A percentile compares a stretch with the other conserved stretches of the same genome.
Evolutionary conservation across 2,797 vertebrate genomes (phyloP).

Genomic region (Phoxinus dragarum): DNA sequence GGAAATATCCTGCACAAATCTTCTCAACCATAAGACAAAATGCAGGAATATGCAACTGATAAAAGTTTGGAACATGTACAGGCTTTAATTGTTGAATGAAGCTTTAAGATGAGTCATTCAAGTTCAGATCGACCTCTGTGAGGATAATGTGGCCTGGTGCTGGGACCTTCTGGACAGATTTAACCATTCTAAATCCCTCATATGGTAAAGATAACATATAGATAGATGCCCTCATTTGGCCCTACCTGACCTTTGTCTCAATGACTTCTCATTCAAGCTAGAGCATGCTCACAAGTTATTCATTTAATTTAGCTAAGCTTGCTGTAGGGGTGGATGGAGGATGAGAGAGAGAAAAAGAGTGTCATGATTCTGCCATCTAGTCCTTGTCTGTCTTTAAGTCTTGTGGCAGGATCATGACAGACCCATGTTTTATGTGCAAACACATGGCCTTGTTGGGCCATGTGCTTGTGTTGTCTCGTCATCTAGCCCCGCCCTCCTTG

Average conservation of each 20-base stretch:
- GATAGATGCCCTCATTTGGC: constrained; percentile 13
- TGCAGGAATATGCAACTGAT: constrained; percentile 2
- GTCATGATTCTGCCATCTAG: too few species aligned
- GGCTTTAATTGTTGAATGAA: background rate
- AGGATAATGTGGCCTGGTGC: constrained; percentile 65
- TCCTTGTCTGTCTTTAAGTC: too few species aligned
- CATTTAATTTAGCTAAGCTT: background rate
- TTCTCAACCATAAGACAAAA: constrained; percentile 2
- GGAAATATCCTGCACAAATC: constrained; percentile 15
- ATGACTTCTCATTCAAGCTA: constrained; percentile 5
- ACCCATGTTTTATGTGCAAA: too few species aligned
- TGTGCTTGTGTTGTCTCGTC: too few species aligned
- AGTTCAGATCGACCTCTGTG: constrained; percentile 54
- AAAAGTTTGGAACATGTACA: constrained; percentile 2
- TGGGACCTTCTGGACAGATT: constrained; percentile 62
- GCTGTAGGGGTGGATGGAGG: constrained; percentile 17
- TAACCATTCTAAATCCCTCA: constrained; percentile 65
- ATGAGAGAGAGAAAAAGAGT: constrained; percentile 19
- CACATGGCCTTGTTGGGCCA: too few species aligned
- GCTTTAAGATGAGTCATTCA: constrained; percentile 1
- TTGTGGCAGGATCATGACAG: too few species aligned
- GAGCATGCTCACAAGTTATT: constrained; percentile 1
- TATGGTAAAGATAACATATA: constrained; percentile 45
- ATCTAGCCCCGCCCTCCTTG: too few species aligned
- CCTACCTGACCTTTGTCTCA: constrained; percentile 16